A percentile compares a stretch with the other conserved stretches of the same genome.
These are phyloP conservation scores for Anthophora plumipes DNA, from an alignment of 2,888 invertebrate genomes.

Conservation along the genomic window DNA sequence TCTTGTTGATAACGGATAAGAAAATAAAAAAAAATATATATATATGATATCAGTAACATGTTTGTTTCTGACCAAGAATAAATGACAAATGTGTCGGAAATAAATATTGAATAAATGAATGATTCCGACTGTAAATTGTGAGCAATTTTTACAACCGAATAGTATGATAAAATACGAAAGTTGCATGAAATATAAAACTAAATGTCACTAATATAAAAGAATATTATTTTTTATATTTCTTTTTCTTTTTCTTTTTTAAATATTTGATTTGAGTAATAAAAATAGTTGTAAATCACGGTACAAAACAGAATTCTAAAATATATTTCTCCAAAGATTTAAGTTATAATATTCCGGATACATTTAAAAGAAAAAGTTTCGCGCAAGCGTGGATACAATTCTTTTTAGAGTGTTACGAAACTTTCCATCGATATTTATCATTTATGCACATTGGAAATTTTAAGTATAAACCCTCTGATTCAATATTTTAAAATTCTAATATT, in stretches of 20 bases:
- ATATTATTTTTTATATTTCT: neutral
- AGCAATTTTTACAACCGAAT: neutral
- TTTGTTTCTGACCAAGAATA: neutral
- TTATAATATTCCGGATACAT: constrained; percentile 15
- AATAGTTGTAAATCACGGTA: neutral
- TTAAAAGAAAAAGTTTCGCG: constrained; percentile 1
- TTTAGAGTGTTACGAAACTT: neutral
- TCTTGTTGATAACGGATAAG: neutral
- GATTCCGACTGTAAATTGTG: neutral
- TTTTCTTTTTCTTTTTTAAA: no score
- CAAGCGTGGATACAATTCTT: neutral
- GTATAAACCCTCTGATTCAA: neutral
- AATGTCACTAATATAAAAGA: neutral
- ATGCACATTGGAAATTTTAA: neutral
- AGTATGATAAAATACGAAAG: neutral
- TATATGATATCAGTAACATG: neutral
- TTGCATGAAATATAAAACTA: constrained; percentile 1
- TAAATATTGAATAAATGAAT: neutral
- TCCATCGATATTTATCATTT: neutral
- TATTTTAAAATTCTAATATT: neutral
- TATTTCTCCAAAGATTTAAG: neutral
- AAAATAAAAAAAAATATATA: neutral
- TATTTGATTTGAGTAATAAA: neutral
- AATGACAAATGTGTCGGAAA: neutral
- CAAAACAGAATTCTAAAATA: constrained; percentile 11